These are phyloP conservation scores for Leptoclinus maculatus DNA, from an alignment of 2,797 vertebrate species.

Conservation along the genomic window DNA sequence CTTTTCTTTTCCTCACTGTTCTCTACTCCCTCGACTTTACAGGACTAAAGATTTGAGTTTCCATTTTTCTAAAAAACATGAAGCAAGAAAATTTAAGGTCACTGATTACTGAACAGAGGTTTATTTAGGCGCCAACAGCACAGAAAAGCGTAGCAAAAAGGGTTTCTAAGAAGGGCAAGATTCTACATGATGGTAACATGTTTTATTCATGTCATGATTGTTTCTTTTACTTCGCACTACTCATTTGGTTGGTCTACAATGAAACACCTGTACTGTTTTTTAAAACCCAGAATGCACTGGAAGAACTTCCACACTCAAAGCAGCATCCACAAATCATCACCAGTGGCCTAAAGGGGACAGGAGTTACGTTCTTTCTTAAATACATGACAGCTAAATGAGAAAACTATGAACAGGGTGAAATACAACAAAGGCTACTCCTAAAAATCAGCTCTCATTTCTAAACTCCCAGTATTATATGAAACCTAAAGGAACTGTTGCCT, in stretches of 20 bases:
- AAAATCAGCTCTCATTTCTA: conserved; percentile 13
- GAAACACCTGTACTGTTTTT: neutral
- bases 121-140: neutral
- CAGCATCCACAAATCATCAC: neutral
- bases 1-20: neutral
- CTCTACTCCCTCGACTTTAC: neutral
- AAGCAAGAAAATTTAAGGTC: conserved; percentile 2
- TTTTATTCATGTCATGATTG: conserved; percentile 15
- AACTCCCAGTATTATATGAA: neutral
- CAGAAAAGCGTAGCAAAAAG: neutral
- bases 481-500: neutral
- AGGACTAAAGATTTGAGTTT: neutral
- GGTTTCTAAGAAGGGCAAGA: neutral
- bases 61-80: neutral
- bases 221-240: neutral
- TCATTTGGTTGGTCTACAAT: neutral
- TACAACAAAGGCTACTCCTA: neutral
- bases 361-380: neutral
- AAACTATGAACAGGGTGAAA: conserved; percentile 8
- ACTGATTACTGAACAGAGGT: neutral
- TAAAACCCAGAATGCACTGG: neutral
- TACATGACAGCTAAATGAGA: neutral
- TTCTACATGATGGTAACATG: neutral
- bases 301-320: neutral
- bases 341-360: neutral